These are phyloP conservation scores for Lagodon rhomboides DNA, from an alignment of 2,797 vertebrate genomes.

Conservation along the genomic window DNA sequence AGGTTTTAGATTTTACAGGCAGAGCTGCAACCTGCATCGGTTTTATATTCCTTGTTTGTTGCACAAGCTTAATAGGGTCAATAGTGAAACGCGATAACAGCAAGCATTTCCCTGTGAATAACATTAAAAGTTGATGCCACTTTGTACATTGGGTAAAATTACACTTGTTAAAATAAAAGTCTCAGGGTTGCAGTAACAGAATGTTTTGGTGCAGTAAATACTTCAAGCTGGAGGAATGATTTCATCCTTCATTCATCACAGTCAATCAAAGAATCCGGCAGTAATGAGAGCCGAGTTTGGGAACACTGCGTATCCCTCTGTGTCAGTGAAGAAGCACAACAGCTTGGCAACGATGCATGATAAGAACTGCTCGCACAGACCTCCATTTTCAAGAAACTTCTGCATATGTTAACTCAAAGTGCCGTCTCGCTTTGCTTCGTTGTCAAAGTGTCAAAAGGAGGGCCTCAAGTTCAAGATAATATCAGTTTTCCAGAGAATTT, in stretches of 20 bases:
- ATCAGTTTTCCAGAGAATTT: background rate
- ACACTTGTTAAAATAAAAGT: background rate
- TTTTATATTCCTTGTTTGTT: conserved; percentile 28
- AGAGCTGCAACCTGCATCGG: conserved; percentile 35
- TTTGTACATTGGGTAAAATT: conserved; percentile 6
- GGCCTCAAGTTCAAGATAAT: background rate
- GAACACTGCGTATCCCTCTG: conserved; percentile 13
- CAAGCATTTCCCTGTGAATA: conserved; percentile 11
- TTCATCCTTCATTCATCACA: conserved; percentile 21
- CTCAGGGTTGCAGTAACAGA: background rate
- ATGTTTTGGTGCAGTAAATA: conserved; percentile 10
- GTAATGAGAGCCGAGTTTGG: conserved; percentile 12
- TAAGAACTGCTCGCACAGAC: conserved; percentile 5
- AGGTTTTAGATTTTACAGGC: conserved; percentile 27
- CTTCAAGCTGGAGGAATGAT: conserved; percentile 7
- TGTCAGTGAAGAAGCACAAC: conserved; percentile 34
- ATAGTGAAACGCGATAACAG: conserved; percentile 21
- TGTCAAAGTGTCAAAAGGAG: background rate
- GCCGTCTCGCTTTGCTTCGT: background rate
- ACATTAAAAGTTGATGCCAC: conserved; percentile 4
- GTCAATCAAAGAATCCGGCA: conserved; percentile 16
- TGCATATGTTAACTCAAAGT: background rate
- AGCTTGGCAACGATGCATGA: conserved; percentile 22
- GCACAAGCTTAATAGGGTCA: conserved; percentile 21
- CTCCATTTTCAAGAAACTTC: conserved; percentile 4